Evolutionary conservation across 2,113 vertebrate genomes (phyloP).

Genomic region (Oryzias javanicus): DNA sequence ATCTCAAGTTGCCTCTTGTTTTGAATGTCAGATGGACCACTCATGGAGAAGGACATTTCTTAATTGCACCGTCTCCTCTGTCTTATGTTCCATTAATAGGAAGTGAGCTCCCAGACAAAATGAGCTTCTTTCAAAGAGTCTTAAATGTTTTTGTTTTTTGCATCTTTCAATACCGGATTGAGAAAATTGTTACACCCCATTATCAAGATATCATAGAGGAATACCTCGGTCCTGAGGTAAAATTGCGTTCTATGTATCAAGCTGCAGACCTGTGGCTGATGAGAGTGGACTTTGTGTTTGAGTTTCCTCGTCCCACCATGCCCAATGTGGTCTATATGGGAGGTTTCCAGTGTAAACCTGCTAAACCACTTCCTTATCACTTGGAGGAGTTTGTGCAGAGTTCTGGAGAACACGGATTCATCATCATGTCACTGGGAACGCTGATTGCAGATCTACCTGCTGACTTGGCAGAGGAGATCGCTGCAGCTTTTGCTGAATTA

Average conservation of each 20-base stretch:
- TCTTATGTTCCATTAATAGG: conserved; percentile 65
- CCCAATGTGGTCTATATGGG: conserved; percentile 75
- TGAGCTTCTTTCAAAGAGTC: conserved; percentile 70
- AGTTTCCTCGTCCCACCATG: conserved; percentile 77
- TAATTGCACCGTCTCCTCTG: conserved; percentile 64
- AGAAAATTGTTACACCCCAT: neutral
- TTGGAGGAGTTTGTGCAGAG: conserved; percentile 72
- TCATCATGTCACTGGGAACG: conserved; percentile 75
- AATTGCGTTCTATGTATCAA: conserved; percentile 58
- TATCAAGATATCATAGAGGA: conserved; percentile 28
- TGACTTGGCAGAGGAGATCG: conserved; percentile 55
- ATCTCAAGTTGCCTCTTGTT: conserved; percentile 64
- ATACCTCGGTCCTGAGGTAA: conserved; percentile 60
- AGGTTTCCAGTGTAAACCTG: conserved; percentile 75
- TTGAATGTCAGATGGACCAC: conserved; percentile 68
- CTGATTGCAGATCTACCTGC: conserved; percentile 54
- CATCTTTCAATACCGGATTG: neutral
- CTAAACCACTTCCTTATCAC: conserved; percentile 67
- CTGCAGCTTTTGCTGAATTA: conserved; percentile 63
- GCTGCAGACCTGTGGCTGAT: conserved; percentile 76
- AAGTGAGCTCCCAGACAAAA: conserved; percentile 58
- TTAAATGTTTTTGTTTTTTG: conserved; percentile 43
- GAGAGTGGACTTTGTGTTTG: conserved; percentile 77
- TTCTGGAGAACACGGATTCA: conserved; percentile 70
- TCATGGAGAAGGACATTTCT: conserved; percentile 65